A percentile compares a stretch with the other conserved stretches of the same genome.
Conservation (phyloP, 2,888 invertebrate species). For the Meghimatium bilineatum region DNA sequence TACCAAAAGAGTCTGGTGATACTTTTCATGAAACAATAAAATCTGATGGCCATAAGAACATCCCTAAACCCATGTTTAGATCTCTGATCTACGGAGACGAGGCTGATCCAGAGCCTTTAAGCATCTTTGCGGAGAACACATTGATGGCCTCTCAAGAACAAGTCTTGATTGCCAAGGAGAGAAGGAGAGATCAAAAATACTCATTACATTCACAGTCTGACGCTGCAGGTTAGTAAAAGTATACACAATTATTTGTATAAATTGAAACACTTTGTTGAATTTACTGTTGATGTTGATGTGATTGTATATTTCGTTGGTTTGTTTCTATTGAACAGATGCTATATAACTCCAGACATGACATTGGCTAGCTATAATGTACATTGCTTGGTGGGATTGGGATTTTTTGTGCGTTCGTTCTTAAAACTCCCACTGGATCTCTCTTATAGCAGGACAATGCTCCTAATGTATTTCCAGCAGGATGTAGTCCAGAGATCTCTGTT, state of each 20-base stretch:
- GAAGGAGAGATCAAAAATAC: background rate
- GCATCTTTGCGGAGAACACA: conserved; percentile 15
- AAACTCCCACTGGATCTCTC: no score
- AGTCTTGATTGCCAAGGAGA: background rate
- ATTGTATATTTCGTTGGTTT: no score
- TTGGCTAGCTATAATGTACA: no score
- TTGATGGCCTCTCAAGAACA: conserved; percentile 27
- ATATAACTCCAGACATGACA: no score
- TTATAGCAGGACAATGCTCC: no score
- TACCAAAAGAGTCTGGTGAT: background rate
- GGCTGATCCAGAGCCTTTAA: conserved; percentile 19
- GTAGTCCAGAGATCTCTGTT: no score
- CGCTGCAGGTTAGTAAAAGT: background rate
- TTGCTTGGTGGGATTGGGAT: no score
- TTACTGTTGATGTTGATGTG: no score
- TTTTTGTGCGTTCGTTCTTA: no score
- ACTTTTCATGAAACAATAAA: background rate
- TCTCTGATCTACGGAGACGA: conserved; percentile 17
- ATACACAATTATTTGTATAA: background rate
- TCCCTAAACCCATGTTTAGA: background rate
- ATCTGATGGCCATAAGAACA: background rate
- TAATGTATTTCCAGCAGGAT: no score
- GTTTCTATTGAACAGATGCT: no score
- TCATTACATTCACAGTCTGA: background rate
- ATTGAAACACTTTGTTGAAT: background rate